Evolutionary conservation across 2,797 vertebrate genomes (phyloP), one percentile per base, ranked within the genome.

Genomic region (Tachyglossus aculeatus): DNA sequence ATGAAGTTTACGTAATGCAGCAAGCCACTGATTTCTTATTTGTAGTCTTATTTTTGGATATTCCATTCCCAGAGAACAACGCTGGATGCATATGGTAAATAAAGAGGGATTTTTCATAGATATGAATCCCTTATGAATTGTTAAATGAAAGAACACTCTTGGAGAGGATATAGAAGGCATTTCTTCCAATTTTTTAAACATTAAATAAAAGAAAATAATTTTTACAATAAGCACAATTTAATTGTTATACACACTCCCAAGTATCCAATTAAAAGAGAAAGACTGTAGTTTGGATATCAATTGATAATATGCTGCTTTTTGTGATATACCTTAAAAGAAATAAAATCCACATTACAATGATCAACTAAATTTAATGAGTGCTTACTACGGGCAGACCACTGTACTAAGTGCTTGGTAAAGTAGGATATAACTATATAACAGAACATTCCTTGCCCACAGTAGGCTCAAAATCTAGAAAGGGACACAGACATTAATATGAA

Each of bases 11-110:
- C 71, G 88, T 88, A 94, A 94, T 90, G 74, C 80, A 88, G 73
- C 62, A 81, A 88, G 86, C 84, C 78, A 88, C 84, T 89, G 88
- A 92, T 93, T 95, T 94, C 88, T 95, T 93, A 94, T 94, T 93
- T 95, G 94, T 91, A 83, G 88, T 61, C 84, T 90, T 93, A 93
- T 91, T 94, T 93, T 86, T 90, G 89, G 84, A 73, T 71, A 73
- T 73, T 84, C 64, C 45, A 72, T 88, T 87, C 86, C 74, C 21
- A 1, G 76, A 86, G 67, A 43, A 34, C 65, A 80, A 71, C 44
- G 25, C 18, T 82, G 59, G 63, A 74, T 82, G 83, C 51, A 79
- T 68, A 52, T 5, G 55, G 56, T 82, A 84, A 88, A 82, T 65
- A 82, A 82, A 85, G 82, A 67, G 74, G 67, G 48, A 61, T 57